A percentile compares a stretch with the other conserved stretches of the same genome.
phyloP scores from a whole-genome alignment of 2,888 invertebrate species.

The Hylaea fasciaria region DNA sequence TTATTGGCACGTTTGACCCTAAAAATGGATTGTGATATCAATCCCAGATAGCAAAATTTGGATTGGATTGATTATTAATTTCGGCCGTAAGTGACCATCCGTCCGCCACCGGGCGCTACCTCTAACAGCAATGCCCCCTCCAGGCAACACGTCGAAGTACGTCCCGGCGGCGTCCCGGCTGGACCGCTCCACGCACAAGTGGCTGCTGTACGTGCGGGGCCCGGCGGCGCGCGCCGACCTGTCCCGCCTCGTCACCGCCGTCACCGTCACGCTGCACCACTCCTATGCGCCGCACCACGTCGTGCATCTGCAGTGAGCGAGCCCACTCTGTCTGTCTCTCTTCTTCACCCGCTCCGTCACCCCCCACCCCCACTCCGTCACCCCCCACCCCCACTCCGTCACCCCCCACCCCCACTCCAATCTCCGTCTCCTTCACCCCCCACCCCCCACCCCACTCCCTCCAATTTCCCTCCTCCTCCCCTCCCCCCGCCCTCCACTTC shows the following conservation, averaged over 20 bases:
- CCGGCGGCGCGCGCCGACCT: conserved; percentile 72
- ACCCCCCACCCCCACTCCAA: background rate
- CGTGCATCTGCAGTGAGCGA: conserved; percentile 90
- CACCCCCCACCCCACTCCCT: background rate
- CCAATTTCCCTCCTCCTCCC: no score
- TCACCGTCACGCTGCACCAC: conserved; percentile 92
- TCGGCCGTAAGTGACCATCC: no score
- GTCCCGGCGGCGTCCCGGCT: conserved; percentile 88
- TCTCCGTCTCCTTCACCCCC: background rate
- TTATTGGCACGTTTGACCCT: no score
- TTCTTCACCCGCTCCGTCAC: no score
- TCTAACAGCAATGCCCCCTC: no score
- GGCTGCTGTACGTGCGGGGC: conserved; percentile 94
- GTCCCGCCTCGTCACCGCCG: conserved; percentile 86
- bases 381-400: no score
- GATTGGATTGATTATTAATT: no score
- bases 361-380: background rate
- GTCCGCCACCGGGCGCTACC: no score
- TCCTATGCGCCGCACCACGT: conserved; percentile 95
- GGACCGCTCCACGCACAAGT: conserved; percentile 92
- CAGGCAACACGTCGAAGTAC: conserved; percentile 93
- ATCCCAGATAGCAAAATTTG: no score
- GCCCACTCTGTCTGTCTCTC: no score
- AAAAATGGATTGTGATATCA: no score
- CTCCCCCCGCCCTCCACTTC: no score